Conservation (phyloP, 2,888 invertebrate genomes). For the Octonoba sinensis region DNA sequence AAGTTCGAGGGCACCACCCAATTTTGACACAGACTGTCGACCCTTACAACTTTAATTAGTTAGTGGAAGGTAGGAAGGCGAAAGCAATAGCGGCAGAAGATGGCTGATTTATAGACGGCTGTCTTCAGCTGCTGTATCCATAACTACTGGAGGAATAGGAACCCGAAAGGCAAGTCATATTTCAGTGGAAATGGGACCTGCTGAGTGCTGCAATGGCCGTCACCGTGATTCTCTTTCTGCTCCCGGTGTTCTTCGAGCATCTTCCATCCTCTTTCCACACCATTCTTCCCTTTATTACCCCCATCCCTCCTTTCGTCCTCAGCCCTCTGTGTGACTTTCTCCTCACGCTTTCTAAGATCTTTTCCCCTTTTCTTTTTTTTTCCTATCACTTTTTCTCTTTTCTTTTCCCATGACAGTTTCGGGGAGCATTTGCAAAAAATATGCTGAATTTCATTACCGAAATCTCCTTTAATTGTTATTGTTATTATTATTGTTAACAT, state of each 20-base stretch:
- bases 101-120: conserved; percentile 60
- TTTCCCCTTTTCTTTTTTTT: no score
- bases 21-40: conserved; percentile 54
- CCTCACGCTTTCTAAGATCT: conserved; percentile 3
- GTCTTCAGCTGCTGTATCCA: conserved; percentile 59
- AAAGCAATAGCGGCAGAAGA: conserved; percentile 35
- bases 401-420: conserved; percentile 6
- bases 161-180: conserved; percentile 51
- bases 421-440: conserved; percentile 28
- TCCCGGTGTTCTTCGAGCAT: conserved; percentile 43
- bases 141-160: conserved; percentile 50
- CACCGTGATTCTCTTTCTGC: conserved; percentile 43
- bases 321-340: conserved; percentile 17
- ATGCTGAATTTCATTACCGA: conserved; percentile 3
- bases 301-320: conserved; percentile 8
- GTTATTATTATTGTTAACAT: no score
- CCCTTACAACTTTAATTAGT: conserved; percentile 60
- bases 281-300: conserved; percentile 58
- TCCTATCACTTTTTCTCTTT: conserved; percentile 2
- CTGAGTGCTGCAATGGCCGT: conserved; percentile 54
- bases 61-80: conserved; percentile 24
- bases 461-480: neutral
- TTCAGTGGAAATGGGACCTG: conserved; percentile 58
- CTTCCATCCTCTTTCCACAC: conserved; percentile 42
- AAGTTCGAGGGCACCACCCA: conserved; percentile 36